Percentiles rank a stretch among this genome's conserved stretches.
Evolutionary conservation across 2,888 invertebrate species (phyloP).

Genomic region (Trimorus sp.): DNA sequence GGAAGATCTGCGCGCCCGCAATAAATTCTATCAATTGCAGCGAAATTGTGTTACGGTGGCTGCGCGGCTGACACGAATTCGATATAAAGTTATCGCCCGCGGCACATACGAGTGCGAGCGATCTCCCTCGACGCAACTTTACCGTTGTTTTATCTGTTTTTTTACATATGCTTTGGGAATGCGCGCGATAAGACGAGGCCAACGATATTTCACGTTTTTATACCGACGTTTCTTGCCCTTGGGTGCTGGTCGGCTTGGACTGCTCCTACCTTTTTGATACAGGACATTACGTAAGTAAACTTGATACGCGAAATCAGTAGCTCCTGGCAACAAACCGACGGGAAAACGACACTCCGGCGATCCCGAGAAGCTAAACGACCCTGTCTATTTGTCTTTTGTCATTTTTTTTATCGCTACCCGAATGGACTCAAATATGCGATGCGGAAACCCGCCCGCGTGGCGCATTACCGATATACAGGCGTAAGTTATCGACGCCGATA

Average conservation of each 20-base stretch:
- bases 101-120: conserved; percentile 69
- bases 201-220: conserved; percentile 79
- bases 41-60: too few species aligned
- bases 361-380: too few species aligned
- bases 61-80: conserved; percentile 19
- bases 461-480: too few species aligned
- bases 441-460: too few species aligned
- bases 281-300: conserved; percentile 73
- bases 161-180: conserved; percentile 75
- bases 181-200: conserved; percentile 77
- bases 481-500: too few species aligned
- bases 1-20: too few species aligned
- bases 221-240: conserved; percentile 76
- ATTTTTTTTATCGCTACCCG: too few species aligned
- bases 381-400: too few species aligned
- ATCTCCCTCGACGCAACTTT: conserved; percentile 77
- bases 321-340: conserved; percentile 68
- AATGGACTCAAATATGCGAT: too few species aligned
- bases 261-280: conserved; percentile 68
- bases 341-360: too few species aligned
- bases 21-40: too few species aligned
- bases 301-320: conserved; percentile 79
- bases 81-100: conserved; percentile 69
- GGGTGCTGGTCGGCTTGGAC: conserved; percentile 77
- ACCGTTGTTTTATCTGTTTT: conserved; percentile 77